phyloP scores from a whole-genome alignment of 1,140 invertebrate species.

The Aphidius ervi region DNA sequence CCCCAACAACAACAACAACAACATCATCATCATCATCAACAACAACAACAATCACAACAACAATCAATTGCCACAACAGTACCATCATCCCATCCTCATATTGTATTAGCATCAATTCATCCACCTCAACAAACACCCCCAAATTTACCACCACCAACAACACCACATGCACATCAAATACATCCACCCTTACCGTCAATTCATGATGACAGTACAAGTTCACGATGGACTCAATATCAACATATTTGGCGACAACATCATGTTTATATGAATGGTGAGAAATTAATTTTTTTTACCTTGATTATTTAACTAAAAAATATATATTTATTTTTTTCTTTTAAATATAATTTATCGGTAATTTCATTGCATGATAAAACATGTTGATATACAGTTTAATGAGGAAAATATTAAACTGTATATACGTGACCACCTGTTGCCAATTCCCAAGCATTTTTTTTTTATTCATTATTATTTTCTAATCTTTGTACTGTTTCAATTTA shows the following conservation, averaged over 20 bases:
- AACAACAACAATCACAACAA: conserved; percentile 28
- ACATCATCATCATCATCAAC: conserved; percentile 24
- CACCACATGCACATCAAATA: conserved; percentile 49
- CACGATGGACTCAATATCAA: conserved; percentile 56
- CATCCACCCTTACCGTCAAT: conserved; percentile 51
- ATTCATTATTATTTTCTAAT: too few relatives aligned
- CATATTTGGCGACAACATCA: conserved; percentile 57
- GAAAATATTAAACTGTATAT: too few relatives aligned
- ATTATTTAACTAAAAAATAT: not conserved
- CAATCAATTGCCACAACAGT: conserved; percentile 27
- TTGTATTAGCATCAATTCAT: conserved; percentile 45
- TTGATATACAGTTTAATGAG: too few relatives aligned
- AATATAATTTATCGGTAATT: too few relatives aligned
- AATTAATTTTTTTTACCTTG: not conserved
- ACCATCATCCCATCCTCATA: conserved; percentile 42
- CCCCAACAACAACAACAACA: conserved; percentile 27
- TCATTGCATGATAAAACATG: too few relatives aligned
- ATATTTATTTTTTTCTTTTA: too few relatives aligned
- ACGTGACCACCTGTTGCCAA: too few relatives aligned
- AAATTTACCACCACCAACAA: conserved; percentile 33
- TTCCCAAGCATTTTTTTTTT: too few relatives aligned
- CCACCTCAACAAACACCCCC: conserved; percentile 39
- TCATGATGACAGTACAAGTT: conserved; percentile 51
- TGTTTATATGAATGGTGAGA: conserved; percentile 55
- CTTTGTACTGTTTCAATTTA: too few relatives aligned